Conservation (phyloP, 2,113 vertebrate species). For the Menidia beryllina region DNA sequence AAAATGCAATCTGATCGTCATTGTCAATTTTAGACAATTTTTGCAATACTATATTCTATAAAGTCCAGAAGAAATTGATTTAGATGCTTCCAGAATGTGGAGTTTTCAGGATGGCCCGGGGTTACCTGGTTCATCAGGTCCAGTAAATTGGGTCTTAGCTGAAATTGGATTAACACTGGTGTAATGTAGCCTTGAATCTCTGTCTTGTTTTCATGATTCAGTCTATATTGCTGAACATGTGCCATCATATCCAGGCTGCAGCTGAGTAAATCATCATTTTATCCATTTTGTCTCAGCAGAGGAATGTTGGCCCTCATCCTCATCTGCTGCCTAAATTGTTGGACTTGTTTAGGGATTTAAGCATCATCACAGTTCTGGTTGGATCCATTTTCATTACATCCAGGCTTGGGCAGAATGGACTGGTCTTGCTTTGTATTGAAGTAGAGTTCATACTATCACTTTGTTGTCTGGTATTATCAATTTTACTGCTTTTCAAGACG, state of each 20-base stretch:
- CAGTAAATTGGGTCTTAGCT: conserved; percentile 5
- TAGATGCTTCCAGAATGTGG: background rate
- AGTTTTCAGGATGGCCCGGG: background rate
- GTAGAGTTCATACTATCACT: background rate
- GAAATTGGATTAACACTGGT: conserved; percentile 4
- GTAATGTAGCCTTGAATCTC: background rate
- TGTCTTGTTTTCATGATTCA: conserved; percentile 9
- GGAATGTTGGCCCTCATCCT: conserved; percentile 31
- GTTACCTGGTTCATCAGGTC: background rate
- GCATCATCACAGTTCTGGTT: conserved; percentile 10
- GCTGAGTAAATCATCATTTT: conserved; percentile 22
- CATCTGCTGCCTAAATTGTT: conserved; percentile 7
- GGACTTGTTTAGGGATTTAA: conserved; percentile 23
- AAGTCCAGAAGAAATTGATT: background rate
- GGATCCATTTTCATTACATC: conserved; percentile 18
- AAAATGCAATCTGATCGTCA: background rate
- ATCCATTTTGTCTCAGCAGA: conserved; percentile 27
- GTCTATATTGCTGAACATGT: conserved; percentile 5
- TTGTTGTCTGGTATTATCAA: background rate
- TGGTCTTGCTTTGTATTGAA: background rate
- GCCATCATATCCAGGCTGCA: conserved; percentile 4
- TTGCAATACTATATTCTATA: background rate
- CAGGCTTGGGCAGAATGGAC: background rate
- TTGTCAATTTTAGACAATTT: background rate
- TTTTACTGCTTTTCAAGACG: background rate